Evolutionary conservation across 2,888 invertebrate genomes (phyloP), one percentile per base, ranked within the genome.

Genomic region (Selenia dentaria): DNA sequence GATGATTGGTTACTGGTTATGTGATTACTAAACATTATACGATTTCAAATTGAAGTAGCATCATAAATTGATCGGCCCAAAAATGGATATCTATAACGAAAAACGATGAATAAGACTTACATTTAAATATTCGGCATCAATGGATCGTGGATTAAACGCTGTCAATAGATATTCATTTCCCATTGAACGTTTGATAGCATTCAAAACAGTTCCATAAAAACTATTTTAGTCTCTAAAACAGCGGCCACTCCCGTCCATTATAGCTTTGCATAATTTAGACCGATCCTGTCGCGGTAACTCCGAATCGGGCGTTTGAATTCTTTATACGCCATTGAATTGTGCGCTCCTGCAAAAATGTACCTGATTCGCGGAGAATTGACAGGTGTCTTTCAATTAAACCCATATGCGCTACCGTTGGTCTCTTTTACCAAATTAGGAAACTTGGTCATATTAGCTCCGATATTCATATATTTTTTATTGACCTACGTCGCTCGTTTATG

Each of bases 241-340:
- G 60, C 61, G 67, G 63, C 70, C 67, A 64, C 58, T 61, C 20
- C 35, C 70, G 80, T 83, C 88, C 84, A 86, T 88, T 88, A 86
- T 74, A 73, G 75, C 79, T 79, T 70, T 89, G 87, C 84, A 89
- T 89, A 85, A 83, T 89, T 88, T 78, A 89, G 67, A 57, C 69
- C 67, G 66, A 78, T 80, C 74, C 83, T 78, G 83, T 79, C 74
- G 78, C 60, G 71, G 77, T 74, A 53, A 61, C 74, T 73, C 64
- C 66, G 71, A 71, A 77, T 78, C 64, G 76, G 69, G 62, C 70
- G 62, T 67, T 70, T 88, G 82, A 86, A 89, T 87, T 73, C 76
- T 89, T 89, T 81, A 88, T 86, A 62, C 59, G 46, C 64, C 64
- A 65, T 67, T 59, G 64, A 70, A 74, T 62, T 64, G 59, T 59